Evolutionary conservation across 2,113 vertebrate genomes (phyloP), one percentile per base, ranked within the genome.

Genomic region (Patagioenas fasciata): DNA sequence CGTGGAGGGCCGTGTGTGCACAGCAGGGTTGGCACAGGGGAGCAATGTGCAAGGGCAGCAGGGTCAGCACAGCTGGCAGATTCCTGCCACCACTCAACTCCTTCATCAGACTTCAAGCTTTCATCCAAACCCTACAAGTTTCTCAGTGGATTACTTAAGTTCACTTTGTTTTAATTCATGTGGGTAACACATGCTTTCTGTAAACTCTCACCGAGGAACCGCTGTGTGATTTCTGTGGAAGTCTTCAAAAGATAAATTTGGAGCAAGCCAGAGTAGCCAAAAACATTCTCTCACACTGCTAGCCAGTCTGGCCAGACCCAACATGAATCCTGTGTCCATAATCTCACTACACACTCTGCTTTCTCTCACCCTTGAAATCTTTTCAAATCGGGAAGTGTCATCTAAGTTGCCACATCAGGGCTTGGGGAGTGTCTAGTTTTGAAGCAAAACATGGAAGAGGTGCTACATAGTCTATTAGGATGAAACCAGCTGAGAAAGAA

Each of bases 1-100:
- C 1, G 1, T 12, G 36, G 17, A 56, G 56, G 66, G 47, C 3
- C 1, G 4, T 28, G 31, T 10, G 1, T 8, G 15, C 25, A 3
- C 8, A 28, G 17, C 20, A n/a, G n/a, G 36, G 3, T 1, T 75
- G 36, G 6, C 50, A 13, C 10, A 34, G 23, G 34, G 56, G 6
- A 65, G 19, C 1, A 5, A 14, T 10, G 1, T 8, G 17, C 29
- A 3, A 21, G 40, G 15, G 20, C 13, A 56, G 24, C 18, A 18
- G n/a, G 36, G 25, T 50, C 77, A 34, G 34, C 17, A 6, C 14
- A 44, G 4, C 47, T 13, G 21, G 47, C 40, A 71, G 31, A 38
- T 53, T 20, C 12, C 36, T 56, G 44, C 34, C 25, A 10, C 21
- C 0, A 0, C n/a, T 20, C 2, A 66, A 12, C 19, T n/a, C 48